These are phyloP conservation scores for Rhingia rostrata DNA, from an alignment of 2,888 invertebrate species.

Conservation along the genomic window DNA sequence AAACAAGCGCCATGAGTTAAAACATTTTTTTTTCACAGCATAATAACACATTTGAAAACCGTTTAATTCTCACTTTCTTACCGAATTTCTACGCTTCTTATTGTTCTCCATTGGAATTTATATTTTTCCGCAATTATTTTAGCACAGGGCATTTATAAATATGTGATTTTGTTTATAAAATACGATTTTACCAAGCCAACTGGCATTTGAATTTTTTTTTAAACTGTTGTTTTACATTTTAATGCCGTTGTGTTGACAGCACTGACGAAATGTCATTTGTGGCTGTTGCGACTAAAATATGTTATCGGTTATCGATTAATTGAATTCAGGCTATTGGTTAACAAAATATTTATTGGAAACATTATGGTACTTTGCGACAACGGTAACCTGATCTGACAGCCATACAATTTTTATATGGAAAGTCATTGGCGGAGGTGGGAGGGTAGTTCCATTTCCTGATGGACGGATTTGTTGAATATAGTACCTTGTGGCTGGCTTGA, in stretches of 20 bases:
- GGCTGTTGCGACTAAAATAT: background rate
- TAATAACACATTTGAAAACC: no score
- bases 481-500: no score
- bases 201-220: constrained; percentile 31
- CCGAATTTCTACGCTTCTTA: constrained; percentile 65
- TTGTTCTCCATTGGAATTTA: constrained; percentile 32
- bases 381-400: no score
- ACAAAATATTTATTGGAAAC: background rate
- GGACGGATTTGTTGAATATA: no score
- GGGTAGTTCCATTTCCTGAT: no score
- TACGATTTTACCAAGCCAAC: constrained; percentile 37
- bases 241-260: constrained; percentile 9
- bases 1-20: background rate
- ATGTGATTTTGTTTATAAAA: constrained; percentile 22
- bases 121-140: background rate
- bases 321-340: background rate
- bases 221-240: constrained; percentile 66
- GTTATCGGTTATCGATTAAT: constrained; percentile 16
- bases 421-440: no score
- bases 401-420: no score
- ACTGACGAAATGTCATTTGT: constrained; percentile 17
- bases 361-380: no score
- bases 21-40: background rate
- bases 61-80: constrained; percentile 15
- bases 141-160: constrained; percentile 3